These are phyloP conservation scores for Felis catus DNA, from an alignment of 2,113 vertebrate genomes.

Conservation along the genomic window DNA sequence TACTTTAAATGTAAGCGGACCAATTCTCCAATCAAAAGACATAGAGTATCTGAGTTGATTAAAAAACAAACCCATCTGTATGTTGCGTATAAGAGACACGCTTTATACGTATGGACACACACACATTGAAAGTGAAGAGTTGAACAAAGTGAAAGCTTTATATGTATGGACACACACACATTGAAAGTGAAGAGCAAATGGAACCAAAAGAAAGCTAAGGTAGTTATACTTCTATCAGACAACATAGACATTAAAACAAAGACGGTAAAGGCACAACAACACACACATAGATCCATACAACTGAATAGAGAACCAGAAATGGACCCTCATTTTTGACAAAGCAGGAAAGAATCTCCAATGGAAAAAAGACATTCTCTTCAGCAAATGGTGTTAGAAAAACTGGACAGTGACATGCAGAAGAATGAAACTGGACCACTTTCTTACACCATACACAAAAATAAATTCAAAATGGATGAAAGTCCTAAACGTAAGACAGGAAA, in stretches of 20 bases:
- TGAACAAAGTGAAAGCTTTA: background rate
- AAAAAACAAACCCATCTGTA: background rate
- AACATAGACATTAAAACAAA: background rate
- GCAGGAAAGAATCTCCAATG: no score
- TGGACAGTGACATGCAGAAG: no score
- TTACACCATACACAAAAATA: no score
- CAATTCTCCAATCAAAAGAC: background rate
- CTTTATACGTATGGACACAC: background rate
- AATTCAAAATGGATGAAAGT: no score
- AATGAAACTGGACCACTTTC: no score
- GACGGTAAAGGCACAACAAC: background rate
- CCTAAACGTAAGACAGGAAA: no score
- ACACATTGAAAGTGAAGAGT: background rate
- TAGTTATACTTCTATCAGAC: background rate
- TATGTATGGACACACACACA: background rate
- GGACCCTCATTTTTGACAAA: no score
- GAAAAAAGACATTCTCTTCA: no score
- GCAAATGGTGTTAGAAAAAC: no score
- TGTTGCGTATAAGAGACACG: background rate
- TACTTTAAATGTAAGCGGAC: background rate
- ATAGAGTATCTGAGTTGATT: background rate
- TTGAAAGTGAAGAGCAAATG: background rate
- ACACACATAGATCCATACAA: no score
- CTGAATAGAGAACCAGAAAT: no score
- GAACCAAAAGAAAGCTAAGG: background rate